A percentile compares a stretch with the other conserved stretches of the same genome.
Conservation (phyloP, 2,888 invertebrate genomes). For the Cephus pulcher region DNA sequence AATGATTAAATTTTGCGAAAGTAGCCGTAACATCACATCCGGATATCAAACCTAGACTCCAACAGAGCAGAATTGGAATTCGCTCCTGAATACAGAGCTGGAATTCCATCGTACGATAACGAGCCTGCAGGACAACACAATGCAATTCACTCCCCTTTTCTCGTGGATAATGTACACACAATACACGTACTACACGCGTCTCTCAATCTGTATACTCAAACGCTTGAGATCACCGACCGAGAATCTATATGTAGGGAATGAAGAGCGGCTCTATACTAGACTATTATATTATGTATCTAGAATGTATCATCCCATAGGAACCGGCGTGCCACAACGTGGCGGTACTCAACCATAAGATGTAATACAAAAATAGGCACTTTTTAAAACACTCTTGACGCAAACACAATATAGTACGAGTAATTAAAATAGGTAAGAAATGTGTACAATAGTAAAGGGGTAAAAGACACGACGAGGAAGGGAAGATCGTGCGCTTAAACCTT, state of each 20-base stretch:
- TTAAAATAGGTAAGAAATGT: neutral
- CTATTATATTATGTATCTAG: neutral
- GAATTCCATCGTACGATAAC: neutral
- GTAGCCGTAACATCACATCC: neutral
- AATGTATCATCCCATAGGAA: neutral
- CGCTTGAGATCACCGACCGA: neutral
- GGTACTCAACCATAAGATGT: neutral
- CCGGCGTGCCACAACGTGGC: neutral
- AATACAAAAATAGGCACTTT: neutral
- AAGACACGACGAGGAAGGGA: neutral
- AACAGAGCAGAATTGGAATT: neutral
- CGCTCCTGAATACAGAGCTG: neutral
- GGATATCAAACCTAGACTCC: neutral
- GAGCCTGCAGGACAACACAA: neutral
- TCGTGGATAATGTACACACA: neutral
- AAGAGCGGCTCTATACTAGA: neutral
- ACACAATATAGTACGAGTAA: neutral
- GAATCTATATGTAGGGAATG: neutral
- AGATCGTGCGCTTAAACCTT: neutral
- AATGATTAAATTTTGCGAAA: neutral
- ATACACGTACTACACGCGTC: neutral
- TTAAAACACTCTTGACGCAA: neutral
- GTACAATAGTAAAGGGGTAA: neutral
- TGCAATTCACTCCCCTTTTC: neutral
- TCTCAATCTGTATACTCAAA: neutral